Evolutionary conservation across 1,140 invertebrate species (phyloP), one percentile per base, ranked within the genome.

Genomic region (Galleria mellonella): DNA sequence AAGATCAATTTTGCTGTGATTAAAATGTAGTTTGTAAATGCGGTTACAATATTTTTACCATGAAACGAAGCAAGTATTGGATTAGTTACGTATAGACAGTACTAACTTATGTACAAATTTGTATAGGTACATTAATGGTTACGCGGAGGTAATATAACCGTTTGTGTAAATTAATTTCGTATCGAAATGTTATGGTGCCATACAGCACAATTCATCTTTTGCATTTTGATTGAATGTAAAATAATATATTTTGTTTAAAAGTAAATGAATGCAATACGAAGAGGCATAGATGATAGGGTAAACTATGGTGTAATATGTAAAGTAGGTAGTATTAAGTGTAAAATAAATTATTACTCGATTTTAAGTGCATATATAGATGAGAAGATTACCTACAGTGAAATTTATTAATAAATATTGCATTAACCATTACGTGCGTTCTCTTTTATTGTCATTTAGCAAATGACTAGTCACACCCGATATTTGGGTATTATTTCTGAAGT

Each of bases 361-460:
- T 45, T 83, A 84, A 84, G 73, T 75, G 72, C 72, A 79, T 76
- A n/a, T n/a, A 83, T 79, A 82, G 73, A 76, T 73, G 76, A 76
- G 62, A 62, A 78, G 62, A 79, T 78, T 71, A 37, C 35, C 35
- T 37, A 81, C 75, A 81, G 74, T 79, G 76, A 83, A 81, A 72
- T 81, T 83, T 79, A 79, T 76, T 82, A 83, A 83, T 83, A 83
- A 83, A 83, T 83, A 83, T 75, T 68, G 76, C 73, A 83, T 83
- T 83, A 81, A 77, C 67, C 76, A 77, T 68, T 62, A 47, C 36
- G 38, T 43, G 9, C 17, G 17, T 7, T 44, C 63, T 63, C 54
- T 72, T 73, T 73, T 51, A 55, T 45, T 42, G 17, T 12, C 15
- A 12, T 43, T 17, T 27, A n/a, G n/a, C 17, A 23, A 23, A 23